A percentile compares a stretch with the other conserved stretches of the same genome.
These are phyloP conservation scores for Cataglyphis albicans DNA, from an alignment of 2,888 invertebrate genomes.

Conservation along the genomic window DNA sequence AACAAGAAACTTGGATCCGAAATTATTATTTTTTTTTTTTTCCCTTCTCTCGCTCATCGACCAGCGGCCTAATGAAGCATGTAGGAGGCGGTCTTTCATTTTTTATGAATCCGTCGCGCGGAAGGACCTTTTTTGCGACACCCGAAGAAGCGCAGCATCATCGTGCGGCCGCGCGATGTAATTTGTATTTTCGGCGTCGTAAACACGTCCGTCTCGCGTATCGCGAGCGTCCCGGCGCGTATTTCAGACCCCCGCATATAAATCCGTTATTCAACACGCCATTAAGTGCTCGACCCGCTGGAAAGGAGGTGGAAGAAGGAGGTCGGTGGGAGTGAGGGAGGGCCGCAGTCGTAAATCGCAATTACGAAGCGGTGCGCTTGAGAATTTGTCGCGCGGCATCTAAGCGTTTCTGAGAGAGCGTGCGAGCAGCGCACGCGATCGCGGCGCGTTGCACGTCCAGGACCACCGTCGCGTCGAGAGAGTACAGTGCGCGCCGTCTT, in stretches of 20 bases:
- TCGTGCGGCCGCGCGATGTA: slow-evolving; percentile 57
- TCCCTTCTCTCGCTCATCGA: slow-evolving; percentile 26
- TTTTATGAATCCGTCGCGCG: slow-evolving; percentile 51
- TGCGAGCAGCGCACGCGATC: slow-evolving; percentile 62
- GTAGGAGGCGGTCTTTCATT: slow-evolving; percentile 43
- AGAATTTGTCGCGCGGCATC: slow-evolving; percentile 85
- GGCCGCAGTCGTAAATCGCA: slow-evolving; percentile 83
- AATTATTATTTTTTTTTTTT: slow-evolving; percentile 31
- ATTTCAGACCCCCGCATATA: slow-evolving; percentile 83
- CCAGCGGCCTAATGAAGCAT: slow-evolving; percentile 52
- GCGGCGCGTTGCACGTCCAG: slow-evolving; percentile 61
- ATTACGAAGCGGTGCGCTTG: slow-evolving; percentile 84
- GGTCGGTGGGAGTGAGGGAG: slow-evolving; percentile 59
- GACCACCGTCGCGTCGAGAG: slow-evolving; percentile 74
- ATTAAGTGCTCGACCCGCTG: slow-evolving; percentile 82
- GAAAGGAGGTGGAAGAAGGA: slow-evolving; percentile 72
- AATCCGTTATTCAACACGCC: slow-evolving; percentile 86
- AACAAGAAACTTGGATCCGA: slow-evolving; percentile 69
- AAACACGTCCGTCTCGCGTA: slow-evolving; percentile 79
- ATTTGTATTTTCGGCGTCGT: slow-evolving; percentile 82
- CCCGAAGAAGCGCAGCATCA: slow-evolving; percentile 24
- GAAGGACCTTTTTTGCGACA: slow-evolving; percentile 62
- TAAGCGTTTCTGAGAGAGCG: slow-evolving; percentile 74
- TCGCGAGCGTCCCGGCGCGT: slow-evolving; percentile 75
- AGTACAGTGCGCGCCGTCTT: slow-evolving; percentile 61